Evolutionary conservation across 2,888 invertebrate genomes (phyloP).

Genomic region (Orthonevra nobilis): DNA sequence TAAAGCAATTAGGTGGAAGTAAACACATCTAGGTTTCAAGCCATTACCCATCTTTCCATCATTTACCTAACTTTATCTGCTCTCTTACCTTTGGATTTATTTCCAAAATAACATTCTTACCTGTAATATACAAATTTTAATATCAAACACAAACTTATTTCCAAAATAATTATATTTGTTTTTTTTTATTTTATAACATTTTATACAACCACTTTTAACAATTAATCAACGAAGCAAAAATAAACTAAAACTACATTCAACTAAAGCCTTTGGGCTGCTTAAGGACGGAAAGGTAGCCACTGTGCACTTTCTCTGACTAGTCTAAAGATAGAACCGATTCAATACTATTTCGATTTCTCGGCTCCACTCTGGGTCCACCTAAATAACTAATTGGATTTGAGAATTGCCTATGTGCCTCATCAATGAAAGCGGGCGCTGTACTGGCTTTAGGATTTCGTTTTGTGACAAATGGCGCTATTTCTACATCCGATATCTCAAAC

Average conservation of each 20-base stretch:
- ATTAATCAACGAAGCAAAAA: slow-evolving; percentile 1
- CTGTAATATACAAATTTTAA: no score
- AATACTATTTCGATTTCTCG: slow-evolving; percentile 82
- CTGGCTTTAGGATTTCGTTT: slow-evolving; percentile 70
- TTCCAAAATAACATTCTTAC: no score
- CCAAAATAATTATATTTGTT: not conserved
- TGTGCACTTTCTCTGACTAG: slow-evolving; percentile 75
- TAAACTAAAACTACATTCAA: slow-evolving; percentile 10
- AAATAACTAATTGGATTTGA: slow-evolving; percentile 86
- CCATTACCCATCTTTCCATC: no score
- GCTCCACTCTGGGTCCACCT: slow-evolving; percentile 83
- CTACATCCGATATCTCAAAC: slow-evolving; percentile 69
- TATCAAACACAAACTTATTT: no score
- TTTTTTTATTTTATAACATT: not conserved
- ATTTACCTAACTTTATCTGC: no score
- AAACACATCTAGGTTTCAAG: no score
- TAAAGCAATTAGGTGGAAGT: no score
- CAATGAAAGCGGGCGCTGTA: slow-evolving; percentile 81
- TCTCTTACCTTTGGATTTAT: no score
- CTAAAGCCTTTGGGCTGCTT: not conserved
- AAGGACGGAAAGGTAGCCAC: slow-evolving; percentile 33
- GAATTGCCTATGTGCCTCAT: slow-evolving; percentile 81
- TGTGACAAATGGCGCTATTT: slow-evolving; percentile 73
- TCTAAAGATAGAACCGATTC: slow-evolving; percentile 87
- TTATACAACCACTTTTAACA: slow-evolving; percentile 5